A percentile compares a stretch with the other conserved stretches of the same genome.
Conservation (phyloP, 2,888 invertebrate genomes). For the Thumatha senex region DNA sequence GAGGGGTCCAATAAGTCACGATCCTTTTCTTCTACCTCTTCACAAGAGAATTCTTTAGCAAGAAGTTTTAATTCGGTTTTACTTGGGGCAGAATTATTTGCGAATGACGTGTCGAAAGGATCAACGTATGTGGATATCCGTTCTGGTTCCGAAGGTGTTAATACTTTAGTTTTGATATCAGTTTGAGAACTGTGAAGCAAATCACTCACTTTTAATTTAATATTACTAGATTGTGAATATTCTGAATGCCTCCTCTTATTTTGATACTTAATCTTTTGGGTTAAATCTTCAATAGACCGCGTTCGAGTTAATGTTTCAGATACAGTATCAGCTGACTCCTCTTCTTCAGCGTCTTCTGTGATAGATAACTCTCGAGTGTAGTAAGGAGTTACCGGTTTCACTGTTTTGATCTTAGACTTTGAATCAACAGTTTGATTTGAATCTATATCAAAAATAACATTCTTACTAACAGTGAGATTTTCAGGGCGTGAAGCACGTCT, state of each 20-base stretch:
- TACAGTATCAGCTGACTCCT: conserved; percentile 88
- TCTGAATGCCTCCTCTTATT: conserved; percentile 80
- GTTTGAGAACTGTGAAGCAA: conserved; percentile 59
- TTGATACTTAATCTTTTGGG: conserved; percentile 72
- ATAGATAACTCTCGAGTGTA: conserved; percentile 87
- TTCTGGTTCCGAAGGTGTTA: conserved; percentile 78
- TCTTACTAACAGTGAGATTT: conserved; percentile 78
- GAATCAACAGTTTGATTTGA: conserved; percentile 69
- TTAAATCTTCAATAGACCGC: conserved; percentile 86
- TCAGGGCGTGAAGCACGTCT: conserved; percentile 87
- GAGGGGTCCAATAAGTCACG: conserved; percentile 78
- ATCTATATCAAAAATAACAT: conserved; percentile 80
- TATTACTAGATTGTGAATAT: conserved; percentile 53
- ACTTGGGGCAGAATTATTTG: conserved; percentile 89
- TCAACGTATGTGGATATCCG: conserved; percentile 83
- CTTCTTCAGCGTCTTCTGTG: conserved; percentile 79
- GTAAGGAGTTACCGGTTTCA: conserved; percentile 92
- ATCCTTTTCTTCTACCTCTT: conserved; percentile 65
- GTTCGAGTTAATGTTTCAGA: conserved; percentile 81
- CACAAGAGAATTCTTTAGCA: conserved; percentile 88
- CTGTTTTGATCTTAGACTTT: conserved; percentile 84
- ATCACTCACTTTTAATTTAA: conserved; percentile 58
- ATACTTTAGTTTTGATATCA: conserved; percentile 83
- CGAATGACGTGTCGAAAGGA: conserved; percentile 95
- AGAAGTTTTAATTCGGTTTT: conserved; percentile 90